Conservation (phyloP, 2,797 vertebrate genomes). For the Spinibarbus caldwelli region DNA sequence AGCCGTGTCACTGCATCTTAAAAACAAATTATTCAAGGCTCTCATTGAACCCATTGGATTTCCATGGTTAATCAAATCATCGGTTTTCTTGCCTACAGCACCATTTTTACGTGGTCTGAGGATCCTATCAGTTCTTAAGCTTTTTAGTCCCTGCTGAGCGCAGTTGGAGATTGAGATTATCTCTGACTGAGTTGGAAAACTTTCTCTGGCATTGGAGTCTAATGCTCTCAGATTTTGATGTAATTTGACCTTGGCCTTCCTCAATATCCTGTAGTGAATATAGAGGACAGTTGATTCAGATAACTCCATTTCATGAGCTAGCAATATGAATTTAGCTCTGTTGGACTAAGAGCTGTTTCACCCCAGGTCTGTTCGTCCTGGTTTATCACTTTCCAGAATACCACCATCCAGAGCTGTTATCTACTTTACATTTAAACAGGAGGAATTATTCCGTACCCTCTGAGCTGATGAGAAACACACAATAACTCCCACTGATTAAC, state of each 20-base stretch:
- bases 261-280: conserved; percentile 71
- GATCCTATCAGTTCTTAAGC: conserved; percentile 45
- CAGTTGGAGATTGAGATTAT: conserved; percentile 50
- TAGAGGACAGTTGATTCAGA: conserved; percentile 74
- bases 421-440: conserved; percentile 73
- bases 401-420: conserved; percentile 67
- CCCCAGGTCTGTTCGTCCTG: conserved; percentile 70
- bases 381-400: conserved; percentile 68
- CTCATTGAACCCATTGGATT: conserved; percentile 33
- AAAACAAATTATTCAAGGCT: conserved; percentile 35
- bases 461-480: conserved; percentile 62
- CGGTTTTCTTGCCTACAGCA: conserved; percentile 30
- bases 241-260: conserved; percentile 75
- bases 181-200: conserved; percentile 50
- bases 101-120: conserved; percentile 28
- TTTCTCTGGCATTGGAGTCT: conserved; percentile 59
- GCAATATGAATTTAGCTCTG: conserved; percentile 74
- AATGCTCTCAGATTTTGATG: conserved; percentile 63
- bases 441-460: conserved; percentile 63
- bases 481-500: conserved; percentile 71
- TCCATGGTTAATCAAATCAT: conserved; percentile 6
- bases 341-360: conserved; percentile 70
- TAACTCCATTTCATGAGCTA: conserved; percentile 70
- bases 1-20: conserved; percentile 35
- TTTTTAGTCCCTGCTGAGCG: conserved; percentile 37